Evolutionary conservation across 2,888 invertebrate genomes (phyloP).

Genomic region (Drosophila paranaensis): DNA sequence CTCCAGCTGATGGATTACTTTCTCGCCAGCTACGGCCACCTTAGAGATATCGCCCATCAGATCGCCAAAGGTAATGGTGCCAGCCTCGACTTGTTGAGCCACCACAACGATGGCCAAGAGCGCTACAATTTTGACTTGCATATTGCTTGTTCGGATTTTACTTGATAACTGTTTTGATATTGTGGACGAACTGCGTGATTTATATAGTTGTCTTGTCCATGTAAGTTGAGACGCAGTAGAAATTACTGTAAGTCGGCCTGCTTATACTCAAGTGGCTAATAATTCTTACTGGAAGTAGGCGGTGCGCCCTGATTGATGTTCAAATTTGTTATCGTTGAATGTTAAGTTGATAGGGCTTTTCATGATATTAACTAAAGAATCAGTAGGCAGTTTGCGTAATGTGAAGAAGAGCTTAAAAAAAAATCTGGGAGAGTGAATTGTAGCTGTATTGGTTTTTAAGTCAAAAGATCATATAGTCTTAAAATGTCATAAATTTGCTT

Average conservation of each 20-base stretch:
- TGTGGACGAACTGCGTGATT: slow-evolving; percentile 18
- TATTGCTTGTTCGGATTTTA: slow-evolving; percentile 29
- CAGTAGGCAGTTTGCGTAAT: not conserved
- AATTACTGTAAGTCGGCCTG: slow-evolving; percentile 1
- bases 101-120: slow-evolving; percentile 38
- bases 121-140: slow-evolving; percentile 43
- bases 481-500: no score
- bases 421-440: not conserved
- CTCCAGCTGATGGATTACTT: slow-evolving; percentile 36
- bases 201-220: slow-evolving; percentile 47
- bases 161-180: slow-evolving; percentile 33
- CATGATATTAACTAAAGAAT: not conserved
- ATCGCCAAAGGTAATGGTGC: slow-evolving; percentile 28
- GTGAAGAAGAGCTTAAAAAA: not conserved
- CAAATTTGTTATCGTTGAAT: slow-evolving; percentile 17
- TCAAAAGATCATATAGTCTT: not conserved
- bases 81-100: slow-evolving; percentile 35
- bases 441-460: not conserved
- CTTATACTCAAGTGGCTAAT: slow-evolving; percentile 21
- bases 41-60: slow-evolving; percentile 47
- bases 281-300: slow-evolving; percentile 4
- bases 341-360: not conserved
- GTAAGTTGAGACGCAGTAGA: slow-evolving; percentile 20
- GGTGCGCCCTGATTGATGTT: slow-evolving; percentile 35
- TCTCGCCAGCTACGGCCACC: slow-evolving; percentile 48